Conservation (phyloP, 2,888 invertebrate genomes). For the Lydus trimaculatus region DNA sequence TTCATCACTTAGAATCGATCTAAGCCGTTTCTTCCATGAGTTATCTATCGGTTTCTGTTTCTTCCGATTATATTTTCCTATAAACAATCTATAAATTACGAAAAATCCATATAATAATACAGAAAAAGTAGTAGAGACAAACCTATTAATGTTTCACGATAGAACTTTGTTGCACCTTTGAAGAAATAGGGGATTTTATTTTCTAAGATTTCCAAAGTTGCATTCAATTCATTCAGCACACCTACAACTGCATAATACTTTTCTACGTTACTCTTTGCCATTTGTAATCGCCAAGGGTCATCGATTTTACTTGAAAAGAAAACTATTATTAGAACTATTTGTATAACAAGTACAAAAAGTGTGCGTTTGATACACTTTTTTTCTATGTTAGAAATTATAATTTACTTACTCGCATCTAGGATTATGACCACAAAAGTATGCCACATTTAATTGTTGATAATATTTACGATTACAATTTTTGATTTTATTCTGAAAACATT, state of each 20-base stretch:
- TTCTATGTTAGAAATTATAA: not conserved
- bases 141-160: constrained; percentile 63
- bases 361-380: too few species aligned
- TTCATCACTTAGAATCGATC: constrained; percentile 60
- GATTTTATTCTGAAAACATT: constrained; percentile 37
- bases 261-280: constrained; percentile 66
- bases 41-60: constrained; percentile 30
- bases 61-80: constrained; percentile 20
- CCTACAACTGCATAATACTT: constrained; percentile 68
- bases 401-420: constrained; percentile 65
- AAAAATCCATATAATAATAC: not conserved
- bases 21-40: constrained; percentile 46
- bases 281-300: constrained; percentile 64
- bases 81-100: not conserved
- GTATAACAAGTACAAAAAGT: too few species aligned
- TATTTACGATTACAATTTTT: constrained; percentile 41
- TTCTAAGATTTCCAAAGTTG: constrained; percentile 64
- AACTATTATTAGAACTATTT: not conserved
- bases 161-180: constrained; percentile 63
- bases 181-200: constrained; percentile 66
- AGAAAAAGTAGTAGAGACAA: too few species aligned
- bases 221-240: constrained; percentile 66
- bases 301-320: constrained; percentile 60
- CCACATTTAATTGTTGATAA: constrained; percentile 27
- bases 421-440: constrained; percentile 72